phyloP scores from a whole-genome alignment of 2,113 vertebrate genomes.

The Electrona antarctica region DNA sequence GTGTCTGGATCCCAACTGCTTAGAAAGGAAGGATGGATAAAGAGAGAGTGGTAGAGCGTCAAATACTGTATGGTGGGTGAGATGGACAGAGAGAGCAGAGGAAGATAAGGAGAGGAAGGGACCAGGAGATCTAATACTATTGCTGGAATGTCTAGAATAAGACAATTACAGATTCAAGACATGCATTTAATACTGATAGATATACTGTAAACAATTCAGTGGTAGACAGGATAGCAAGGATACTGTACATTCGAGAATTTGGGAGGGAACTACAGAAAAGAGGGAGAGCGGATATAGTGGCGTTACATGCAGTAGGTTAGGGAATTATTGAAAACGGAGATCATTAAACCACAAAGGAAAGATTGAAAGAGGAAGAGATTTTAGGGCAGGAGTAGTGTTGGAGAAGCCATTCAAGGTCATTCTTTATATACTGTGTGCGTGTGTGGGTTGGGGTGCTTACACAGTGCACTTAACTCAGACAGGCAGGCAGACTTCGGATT shows the following conservation, averaged over 20 bases:
- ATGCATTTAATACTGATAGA: neutral
- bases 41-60: too few relatives aligned
- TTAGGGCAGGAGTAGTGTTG: neutral
- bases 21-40: conserved; percentile 41
- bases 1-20: conserved; percentile 88
- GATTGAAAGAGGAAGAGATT: neutral
- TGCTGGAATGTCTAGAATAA: neutral
- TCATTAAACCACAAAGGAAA: neutral
- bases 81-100: neutral
- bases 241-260: too few relatives aligned
- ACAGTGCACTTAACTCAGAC: neutral
- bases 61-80: too few relatives aligned
- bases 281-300: too few relatives aligned
- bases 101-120: neutral
- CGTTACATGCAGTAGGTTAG: too few relatives aligned
- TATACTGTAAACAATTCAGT: neutral
- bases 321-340: too few relatives aligned
- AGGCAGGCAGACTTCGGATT: neutral
- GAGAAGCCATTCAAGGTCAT: neutral
- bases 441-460: neutral
- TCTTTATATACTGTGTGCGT: neutral
- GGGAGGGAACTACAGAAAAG: too few relatives aligned
- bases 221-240: neutral
- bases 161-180: neutral
- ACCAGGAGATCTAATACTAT: too few relatives aligned